Base-by-base conservation (phyloP, 2,797 vertebrate genomes). In the Anguilla marmorata region DNA sequence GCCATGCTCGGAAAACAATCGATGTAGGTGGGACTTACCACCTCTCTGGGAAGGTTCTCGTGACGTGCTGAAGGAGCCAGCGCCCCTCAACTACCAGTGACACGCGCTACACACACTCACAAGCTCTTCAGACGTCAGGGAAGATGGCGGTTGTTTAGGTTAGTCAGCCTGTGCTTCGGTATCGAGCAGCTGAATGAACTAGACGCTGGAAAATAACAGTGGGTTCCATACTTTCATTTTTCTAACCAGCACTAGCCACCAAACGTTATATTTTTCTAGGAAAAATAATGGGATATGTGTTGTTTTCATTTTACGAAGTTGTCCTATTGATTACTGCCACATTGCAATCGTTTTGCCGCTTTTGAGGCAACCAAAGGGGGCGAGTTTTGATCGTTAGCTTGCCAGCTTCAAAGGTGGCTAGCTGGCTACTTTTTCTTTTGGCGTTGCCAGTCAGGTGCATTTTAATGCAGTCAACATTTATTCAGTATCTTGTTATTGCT, bases 51-150 rank as follows among this genome's bases (percentile, higher is more conserved):
- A 87, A 3, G 87, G 92, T 56, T 90, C 90, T 58, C 33, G 85
- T 95, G 94, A 95, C 95, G 93, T 94, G 91, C 92, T 2, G 52
- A 0, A 0, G n/a, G 7, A 90, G 95, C 94, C 95, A 96, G 95
- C 96, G 95, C 95, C 95, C 95, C 93, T 94, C 63, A 90, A 90
- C 92, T 89, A 90, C 88, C 90, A 33, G 60, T 48, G 89, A 52
- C 94, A 94, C 91, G 92, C 93, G 91, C 92, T 89, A 24, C 87
- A 50, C 87, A 74, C 45, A 11, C 63, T 89, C 45, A 37, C 82
- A 41, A 63, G 11, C 50, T 41, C 48, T n/a, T 11, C 14, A 72
- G 88, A 83, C 91, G 90, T 92, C 92, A 91, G 74, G 50, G 90
- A 92, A 92, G 69, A 93, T 93, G 95, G 93, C 94, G 93, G 2